Conservation (phyloP, 2,113 vertebrate genomes). For the Verasper variegatus region DNA sequence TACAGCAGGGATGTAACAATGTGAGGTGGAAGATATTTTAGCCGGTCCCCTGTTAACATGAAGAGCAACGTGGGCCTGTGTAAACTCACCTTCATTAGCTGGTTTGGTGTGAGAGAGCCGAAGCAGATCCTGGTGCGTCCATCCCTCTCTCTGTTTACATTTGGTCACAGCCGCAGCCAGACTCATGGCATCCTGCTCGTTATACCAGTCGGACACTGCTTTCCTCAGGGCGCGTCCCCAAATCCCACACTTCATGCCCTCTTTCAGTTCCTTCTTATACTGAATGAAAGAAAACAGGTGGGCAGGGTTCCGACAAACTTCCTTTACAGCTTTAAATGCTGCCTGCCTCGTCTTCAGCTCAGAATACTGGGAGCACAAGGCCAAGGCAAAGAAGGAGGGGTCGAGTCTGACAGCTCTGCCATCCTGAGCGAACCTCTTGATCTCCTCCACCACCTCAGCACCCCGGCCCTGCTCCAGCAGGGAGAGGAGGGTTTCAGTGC, state of each 20-base stretch:
- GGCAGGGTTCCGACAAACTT: conserved; percentile 87
- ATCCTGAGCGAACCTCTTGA: conserved; percentile 85
- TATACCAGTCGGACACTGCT: conserved; percentile 95
- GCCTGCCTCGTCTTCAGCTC: conserved; percentile 90
- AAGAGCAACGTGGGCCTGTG: no score
- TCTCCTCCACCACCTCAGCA: conserved; percentile 88
- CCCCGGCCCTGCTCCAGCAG: conserved; percentile 90
- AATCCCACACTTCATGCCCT: conserved; percentile 93
- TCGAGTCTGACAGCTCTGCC: conserved; percentile 82
- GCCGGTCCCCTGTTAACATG: no score
- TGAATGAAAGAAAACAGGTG: conserved; percentile 94
- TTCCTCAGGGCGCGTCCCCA: conserved; percentile 95
- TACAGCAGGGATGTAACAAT: no score
- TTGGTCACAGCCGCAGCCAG: conserved; percentile 90
- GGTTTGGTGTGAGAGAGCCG: conserved; percentile 94
- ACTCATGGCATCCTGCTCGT: conserved; percentile 87
- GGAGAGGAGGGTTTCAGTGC: conserved; percentile 82
- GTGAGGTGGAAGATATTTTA: no score
- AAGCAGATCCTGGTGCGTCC: conserved; percentile 95
- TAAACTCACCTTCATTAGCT: conserved; percentile 88
- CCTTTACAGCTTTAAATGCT: conserved; percentile 88
- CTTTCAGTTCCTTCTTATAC: conserved; percentile 93
- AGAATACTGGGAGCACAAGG: conserved; percentile 91
- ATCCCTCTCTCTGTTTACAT: conserved; percentile 93
- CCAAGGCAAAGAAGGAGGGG: conserved; percentile 89